These are phyloP conservation scores for Montifringilla adamsi DNA, from an alignment of 2,113 vertebrate species.

Conservation along the genomic window DNA sequence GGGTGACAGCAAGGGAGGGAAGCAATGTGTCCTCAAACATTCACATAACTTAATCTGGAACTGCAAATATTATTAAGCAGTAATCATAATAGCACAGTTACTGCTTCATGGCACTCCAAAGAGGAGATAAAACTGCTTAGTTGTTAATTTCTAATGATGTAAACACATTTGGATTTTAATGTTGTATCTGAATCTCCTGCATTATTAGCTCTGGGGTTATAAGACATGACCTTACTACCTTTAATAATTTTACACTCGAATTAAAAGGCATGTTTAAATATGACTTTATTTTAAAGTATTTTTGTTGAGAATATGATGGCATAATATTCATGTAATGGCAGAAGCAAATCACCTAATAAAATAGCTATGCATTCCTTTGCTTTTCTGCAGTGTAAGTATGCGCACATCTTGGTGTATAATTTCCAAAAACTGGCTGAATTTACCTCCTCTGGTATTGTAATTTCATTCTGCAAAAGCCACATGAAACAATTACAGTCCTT, in stretches of 20 bases:
- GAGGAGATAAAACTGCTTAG: constrained; percentile 62
- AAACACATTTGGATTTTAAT: constrained; percentile 60
- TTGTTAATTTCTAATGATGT: constrained; percentile 61
- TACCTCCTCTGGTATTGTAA: constrained; percentile 39
- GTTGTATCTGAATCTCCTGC: constrained; percentile 9
- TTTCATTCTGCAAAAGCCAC: constrained; percentile 60
- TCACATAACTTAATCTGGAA: constrained; percentile 57
- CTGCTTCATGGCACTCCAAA: constrained; percentile 38
- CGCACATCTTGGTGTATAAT: background rate
- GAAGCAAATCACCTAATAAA: background rate
- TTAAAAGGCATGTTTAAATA: background rate
- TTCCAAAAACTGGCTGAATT: constrained; percentile 35
- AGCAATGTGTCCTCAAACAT: constrained; percentile 48
- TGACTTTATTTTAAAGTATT: background rate
- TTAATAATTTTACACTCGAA: constrained; percentile 30
- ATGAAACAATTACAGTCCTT: constrained; percentile 58
- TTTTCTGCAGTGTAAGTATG: background rate
- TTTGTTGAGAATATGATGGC: background rate
- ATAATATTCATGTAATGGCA: background rate
- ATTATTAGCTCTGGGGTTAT: constrained; percentile 47
- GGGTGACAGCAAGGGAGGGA: constrained; percentile 8
- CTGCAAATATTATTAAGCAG: constrained; percentile 63
- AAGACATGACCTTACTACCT: constrained; percentile 9
- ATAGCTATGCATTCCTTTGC: background rate
- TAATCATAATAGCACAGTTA: constrained; percentile 48